A percentile compares a stretch with the other conserved stretches of the same genome.
Evolutionary conservation across 2,888 invertebrate species (phyloP).

Genomic region (Leptopilina drosophilae): DNA sequence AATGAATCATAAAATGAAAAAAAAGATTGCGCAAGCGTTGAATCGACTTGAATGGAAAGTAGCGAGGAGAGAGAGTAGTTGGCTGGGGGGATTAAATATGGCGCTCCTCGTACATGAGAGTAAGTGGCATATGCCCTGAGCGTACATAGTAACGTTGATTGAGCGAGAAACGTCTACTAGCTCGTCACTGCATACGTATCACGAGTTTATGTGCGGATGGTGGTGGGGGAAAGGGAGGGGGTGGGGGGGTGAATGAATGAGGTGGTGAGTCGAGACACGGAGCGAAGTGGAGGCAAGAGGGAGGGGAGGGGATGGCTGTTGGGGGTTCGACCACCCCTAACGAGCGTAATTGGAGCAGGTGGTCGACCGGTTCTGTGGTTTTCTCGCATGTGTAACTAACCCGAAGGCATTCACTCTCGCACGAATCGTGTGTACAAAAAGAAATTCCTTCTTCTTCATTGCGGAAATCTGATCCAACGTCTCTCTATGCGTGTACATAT

Average conservation of each 20-base stretch:
- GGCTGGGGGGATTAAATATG: slow-evolving; percentile 17
- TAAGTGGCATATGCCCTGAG: slow-evolving; percentile 24
- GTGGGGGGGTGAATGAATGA: slow-evolving; percentile 30
- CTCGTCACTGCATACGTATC: slow-evolving; percentile 30
- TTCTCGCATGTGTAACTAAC: slow-evolving; percentile 67
- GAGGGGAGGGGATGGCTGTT: slow-evolving; percentile 20
- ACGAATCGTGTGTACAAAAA: slow-evolving; percentile 1
- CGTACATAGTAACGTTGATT: slow-evolving; percentile 30
- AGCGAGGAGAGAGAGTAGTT: neutral
- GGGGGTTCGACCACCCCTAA: slow-evolving; percentile 65
- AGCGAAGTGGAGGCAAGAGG: slow-evolving; percentile 1
- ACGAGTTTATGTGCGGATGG: slow-evolving; percentile 11
- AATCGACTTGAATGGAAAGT: neutral
- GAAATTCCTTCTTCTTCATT: too few relatives aligned
- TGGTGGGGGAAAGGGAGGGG: neutral
- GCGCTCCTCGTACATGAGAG: slow-evolving; percentile 1
- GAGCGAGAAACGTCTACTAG: slow-evolving; percentile 32
- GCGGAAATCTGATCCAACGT: too few relatives aligned
- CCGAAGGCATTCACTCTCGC: slow-evolving; percentile 62
- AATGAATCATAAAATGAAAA: too few relatives aligned
- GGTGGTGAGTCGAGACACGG: neutral
- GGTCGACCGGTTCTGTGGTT: slow-evolving; percentile 69
- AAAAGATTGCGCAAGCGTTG: too few relatives aligned
- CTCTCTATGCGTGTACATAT: too few relatives aligned
- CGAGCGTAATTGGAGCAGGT: slow-evolving; percentile 74